Evolutionary conservation across 2,113 vertebrate genomes (phyloP), one percentile per base, ranked within the genome.

Genomic region (Petrocephalus microphthalmus): DNA sequence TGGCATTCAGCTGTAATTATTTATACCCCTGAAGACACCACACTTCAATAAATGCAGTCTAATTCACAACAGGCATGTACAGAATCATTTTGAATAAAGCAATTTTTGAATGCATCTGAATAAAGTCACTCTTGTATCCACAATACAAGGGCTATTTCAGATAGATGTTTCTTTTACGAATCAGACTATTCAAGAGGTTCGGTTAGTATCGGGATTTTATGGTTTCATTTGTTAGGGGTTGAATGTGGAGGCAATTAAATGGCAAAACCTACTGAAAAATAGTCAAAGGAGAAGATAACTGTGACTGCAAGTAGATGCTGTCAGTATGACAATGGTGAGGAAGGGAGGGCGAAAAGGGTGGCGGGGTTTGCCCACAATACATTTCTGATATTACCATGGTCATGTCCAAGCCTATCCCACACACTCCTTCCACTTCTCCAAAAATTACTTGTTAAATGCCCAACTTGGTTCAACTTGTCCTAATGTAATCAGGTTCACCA

Each of bases 1-100:
- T 52, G 53, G 49, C 53, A 78, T 33, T 81, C 52, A 47, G 67
- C 22, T 25, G 57, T 57, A 64, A 85, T 86, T 86, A 89, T 49
- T 85, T 86, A 64, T 84, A 74, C 71, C 57, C 54, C 54, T 56
- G 84, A 89, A 86, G 54, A 54, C 45, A 8, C 42, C n/a, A 33
- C 17, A 15, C 11, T 67, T 56, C 49, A 78, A 53, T 56, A 57
- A 88, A 83, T 47, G 25, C 5, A 74, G 37, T 49, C 22, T 74
- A n/a, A 20, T 49, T 64, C 53, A 42, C 81, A 57, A 67, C 42
- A 10, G 29, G 20, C 25, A 25, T 51, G 20, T 15, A 47, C 29
- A 51, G 60, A 71, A 71, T 47, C 54, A 19, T 71, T 71, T 87
- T 71, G 42, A 25, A 67, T 49, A 8, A 56, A 64, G 19, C 17